Conservation (phyloP, 2,888 invertebrate species). For the Resseliella maxima region DNA sequence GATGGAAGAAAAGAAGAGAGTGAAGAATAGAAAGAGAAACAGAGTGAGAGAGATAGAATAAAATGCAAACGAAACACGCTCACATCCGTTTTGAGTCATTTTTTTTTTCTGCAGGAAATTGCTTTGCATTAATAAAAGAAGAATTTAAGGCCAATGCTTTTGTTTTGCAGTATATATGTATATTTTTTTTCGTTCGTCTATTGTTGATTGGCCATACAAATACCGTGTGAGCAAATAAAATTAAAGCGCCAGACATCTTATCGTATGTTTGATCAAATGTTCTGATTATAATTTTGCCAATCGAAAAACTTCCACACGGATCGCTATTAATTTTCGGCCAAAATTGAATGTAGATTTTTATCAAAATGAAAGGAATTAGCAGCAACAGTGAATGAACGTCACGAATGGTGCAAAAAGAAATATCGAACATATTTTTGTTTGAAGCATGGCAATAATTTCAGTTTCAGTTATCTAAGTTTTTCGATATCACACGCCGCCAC, state of each 20-base stretch:
- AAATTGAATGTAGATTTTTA: background rate
- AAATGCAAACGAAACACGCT: conserved; percentile 21
- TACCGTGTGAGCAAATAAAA: background rate
- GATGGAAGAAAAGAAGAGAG: too few relatives aligned
- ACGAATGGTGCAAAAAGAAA: background rate
- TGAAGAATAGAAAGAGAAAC: background rate
- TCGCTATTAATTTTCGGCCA: background rate
- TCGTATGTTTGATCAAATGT: background rate
- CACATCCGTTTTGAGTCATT: conserved; percentile 4
- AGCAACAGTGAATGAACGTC: background rate
- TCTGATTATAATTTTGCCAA: background rate
- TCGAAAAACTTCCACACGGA: background rate
- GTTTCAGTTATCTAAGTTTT: conserved; percentile 39
- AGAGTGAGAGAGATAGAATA: background rate
- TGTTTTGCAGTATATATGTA: background rate
- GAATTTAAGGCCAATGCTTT: background rate
- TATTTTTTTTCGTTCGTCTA: too few relatives aligned
- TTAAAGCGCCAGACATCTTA: conserved; percentile 5
- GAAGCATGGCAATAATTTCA: background rate
- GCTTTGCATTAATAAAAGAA: background rate
- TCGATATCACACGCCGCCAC: background rate
- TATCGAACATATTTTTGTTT: background rate
- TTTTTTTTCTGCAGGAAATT: conserved; percentile 14
- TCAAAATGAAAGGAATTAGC: conserved; percentile 30
- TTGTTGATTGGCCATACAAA: background rate